Conservation (phyloP, 2,888 invertebrate genomes). For the Clostera curtula region DNA sequence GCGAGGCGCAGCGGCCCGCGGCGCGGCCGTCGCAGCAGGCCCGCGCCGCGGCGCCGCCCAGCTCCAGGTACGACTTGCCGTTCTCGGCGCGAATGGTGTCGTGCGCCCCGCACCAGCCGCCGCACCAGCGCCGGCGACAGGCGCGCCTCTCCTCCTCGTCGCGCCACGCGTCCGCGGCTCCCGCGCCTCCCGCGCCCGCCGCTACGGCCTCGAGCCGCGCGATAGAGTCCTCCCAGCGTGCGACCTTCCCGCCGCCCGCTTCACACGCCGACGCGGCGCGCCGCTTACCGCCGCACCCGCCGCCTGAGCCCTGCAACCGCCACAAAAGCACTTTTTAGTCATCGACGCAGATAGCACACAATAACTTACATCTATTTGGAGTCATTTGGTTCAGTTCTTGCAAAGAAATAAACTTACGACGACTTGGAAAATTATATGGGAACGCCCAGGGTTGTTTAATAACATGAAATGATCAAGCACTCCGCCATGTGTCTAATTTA, state of each 20-base stretch:
- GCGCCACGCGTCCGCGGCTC: no score
- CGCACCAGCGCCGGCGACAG: constrained; percentile 73
- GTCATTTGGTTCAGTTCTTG: no score
- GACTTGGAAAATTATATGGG: no score
- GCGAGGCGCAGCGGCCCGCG: constrained; percentile 84
- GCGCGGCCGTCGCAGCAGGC: constrained; percentile 84
- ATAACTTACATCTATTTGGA: no score
- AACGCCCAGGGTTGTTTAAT: no score
- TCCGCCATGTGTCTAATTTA: no score
- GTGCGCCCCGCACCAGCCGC: constrained; percentile 74
- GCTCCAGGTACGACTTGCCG: constrained; percentile 91
- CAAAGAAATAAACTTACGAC: no score
- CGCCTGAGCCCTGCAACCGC: constrained; percentile 67
- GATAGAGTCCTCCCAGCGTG: constrained; percentile 70
- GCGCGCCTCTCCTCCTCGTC: constrained; percentile 72
- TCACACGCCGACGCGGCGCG: constrained; percentile 68
- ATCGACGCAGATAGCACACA: no score
- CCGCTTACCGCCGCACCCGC: constrained; percentile 72
- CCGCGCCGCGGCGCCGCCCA: constrained; percentile 86
- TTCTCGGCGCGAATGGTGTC: constrained; percentile 93
- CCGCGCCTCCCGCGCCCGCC: constrained; percentile 78
- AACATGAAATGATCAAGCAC: no score
- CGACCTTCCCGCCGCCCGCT: constrained; percentile 68
- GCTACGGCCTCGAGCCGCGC: constrained; percentile 72
- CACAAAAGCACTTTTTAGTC: constrained; percentile 18